Evolutionary conservation across 2,888 invertebrate genomes (phyloP), one percentile per base, ranked within the genome.

Genomic region (Pristionchus exspectatus): DNA sequence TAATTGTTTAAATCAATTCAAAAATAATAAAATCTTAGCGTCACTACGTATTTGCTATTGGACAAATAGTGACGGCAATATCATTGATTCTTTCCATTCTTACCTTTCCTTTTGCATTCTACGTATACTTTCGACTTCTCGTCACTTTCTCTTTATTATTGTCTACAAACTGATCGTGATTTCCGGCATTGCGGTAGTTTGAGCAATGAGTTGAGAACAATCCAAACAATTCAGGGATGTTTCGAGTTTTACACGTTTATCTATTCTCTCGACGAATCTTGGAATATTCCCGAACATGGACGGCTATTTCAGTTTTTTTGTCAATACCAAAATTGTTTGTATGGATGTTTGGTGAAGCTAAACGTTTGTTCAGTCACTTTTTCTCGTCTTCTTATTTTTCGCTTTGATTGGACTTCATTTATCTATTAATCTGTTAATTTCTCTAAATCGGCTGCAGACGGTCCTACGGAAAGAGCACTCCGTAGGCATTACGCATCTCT

Each of bases 91-190:
- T 74, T 12, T 74, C 74, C 33, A 18, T 33, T 33, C 72, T 72
- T 9, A 72, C 74, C 4, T 74, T 74, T 74, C 74, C 74, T 21
- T 74, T 74, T 38, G 74, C 74, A 30, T 74, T 74, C 21, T 74
- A 38, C n/a, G 74, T 74, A 21, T 74, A 74, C 74, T n/a, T 18
- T 33, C 74, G 38, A 33, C 33, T 74, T 12, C 33, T 74, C 18
- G 4, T 27, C 14, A n/a, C 33, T 16, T 9, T 1, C 18, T 21
- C 14, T 12, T 77, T 77, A 24, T 44, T 2, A 77, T 44, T 38
- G 21, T 77, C 0, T 77, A 77, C 44, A 38, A 77, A 38, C 44
- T 77, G 10, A 24, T 77, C 16, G 24, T 77, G 18, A 10, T 77
- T 7, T 44, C 38, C 1, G 74, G 74, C 21, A 44, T 44, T 24